Percentiles rank a stretch among this genome's conserved stretches.
Conservation (phyloP, 2,888 invertebrate species). For the Druceiella hillmani region DNA sequence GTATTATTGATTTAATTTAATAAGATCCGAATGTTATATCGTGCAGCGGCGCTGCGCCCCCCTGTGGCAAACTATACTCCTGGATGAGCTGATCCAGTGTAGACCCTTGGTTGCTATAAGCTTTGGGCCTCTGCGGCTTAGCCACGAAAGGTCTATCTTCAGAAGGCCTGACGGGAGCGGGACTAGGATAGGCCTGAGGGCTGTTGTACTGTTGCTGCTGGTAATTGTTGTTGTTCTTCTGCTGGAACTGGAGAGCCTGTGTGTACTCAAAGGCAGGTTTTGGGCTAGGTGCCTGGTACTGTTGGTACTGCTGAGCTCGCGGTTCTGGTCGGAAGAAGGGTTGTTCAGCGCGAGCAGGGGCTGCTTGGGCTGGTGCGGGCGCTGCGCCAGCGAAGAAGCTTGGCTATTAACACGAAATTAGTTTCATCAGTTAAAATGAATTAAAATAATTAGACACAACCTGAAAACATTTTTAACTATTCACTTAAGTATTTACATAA, state of each 20-base stretch:
- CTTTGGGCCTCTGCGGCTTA: too few species aligned
- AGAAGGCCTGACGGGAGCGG: constrained; percentile 28
- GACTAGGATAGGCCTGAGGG: constrained; percentile 35
- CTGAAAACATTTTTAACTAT: neutral
- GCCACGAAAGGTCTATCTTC: constrained; percentile 9
- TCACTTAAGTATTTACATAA: too few species aligned
- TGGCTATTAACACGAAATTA: constrained; percentile 27
- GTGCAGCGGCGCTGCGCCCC: constrained; percentile 64
- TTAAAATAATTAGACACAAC: neutral
- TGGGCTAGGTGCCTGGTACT: constrained; percentile 30
- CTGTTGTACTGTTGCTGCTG: constrained; percentile 27
- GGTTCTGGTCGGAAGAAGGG: constrained; percentile 28
- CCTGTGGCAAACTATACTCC: constrained; percentile 71
- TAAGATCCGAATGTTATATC: constrained; percentile 82
- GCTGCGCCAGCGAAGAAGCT: constrained; percentile 31
- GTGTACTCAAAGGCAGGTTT: constrained; percentile 24
- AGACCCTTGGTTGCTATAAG: constrained; percentile 31
- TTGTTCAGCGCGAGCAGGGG: constrained; percentile 30
- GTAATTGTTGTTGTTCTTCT: constrained; percentile 19
- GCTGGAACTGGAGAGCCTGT: constrained; percentile 23
- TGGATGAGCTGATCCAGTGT: constrained; percentile 76
- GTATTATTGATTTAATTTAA: constrained; percentile 41
- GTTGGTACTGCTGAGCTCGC: constrained; percentile 26
- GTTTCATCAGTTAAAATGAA: constrained; percentile 11
- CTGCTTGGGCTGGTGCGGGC: constrained; percentile 26